Evolutionary conservation across 2,113 vertebrate species (phyloP), one percentile per base, ranked within the genome.

Genomic region (Bombycilla garrulus): DNA sequence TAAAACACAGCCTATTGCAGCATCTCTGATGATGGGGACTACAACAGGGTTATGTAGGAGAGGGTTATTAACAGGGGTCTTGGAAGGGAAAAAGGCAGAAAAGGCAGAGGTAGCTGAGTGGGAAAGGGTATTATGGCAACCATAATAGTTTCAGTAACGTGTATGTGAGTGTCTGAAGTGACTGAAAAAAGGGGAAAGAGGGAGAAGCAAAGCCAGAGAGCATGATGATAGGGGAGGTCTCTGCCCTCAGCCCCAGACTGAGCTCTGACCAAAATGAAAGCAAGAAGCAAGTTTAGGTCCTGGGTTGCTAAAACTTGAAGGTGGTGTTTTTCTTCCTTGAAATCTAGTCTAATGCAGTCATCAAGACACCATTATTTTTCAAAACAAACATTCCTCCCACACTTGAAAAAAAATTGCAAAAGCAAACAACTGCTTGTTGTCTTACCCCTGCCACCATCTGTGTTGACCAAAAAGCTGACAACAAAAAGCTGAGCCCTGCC

Each of bases 41-140:
- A 3, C 0, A 2, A 3, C 1, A 50, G 25, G 11, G 9, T 50
- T 5, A 22, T 38, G 23, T 24, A 61, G 21, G 10, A 82, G 26
- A 13, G 2, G 4, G 4, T 26, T 50, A 29, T 54, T 66, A 40
- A 76, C 6, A 8, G 9, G 15, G 10, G 12, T 3, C 25, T 54
- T 42, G 22, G 35, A 71, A 77, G 6, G 31, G 2, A 3, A 48
- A 53, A 74, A 76, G 16, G 20, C 5, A 33, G 4, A 48, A 53
- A 74, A 76, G 16, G 20, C 5, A 33, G 51, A 53, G 12, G 6
- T n/a, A 15, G 11, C 1, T 86, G 38, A 36, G 15, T 15, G 44
- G 31, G 61, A 69, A 61, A 11, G 8, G 6, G 1, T 51, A 9
- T 51, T 88, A 24, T 51, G 31, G n/a, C 15, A 66, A 38, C 33